These are phyloP conservation scores for Pollenia labialis DNA, from an alignment of 2,888 invertebrate genomes.

Conservation along the genomic window DNA sequence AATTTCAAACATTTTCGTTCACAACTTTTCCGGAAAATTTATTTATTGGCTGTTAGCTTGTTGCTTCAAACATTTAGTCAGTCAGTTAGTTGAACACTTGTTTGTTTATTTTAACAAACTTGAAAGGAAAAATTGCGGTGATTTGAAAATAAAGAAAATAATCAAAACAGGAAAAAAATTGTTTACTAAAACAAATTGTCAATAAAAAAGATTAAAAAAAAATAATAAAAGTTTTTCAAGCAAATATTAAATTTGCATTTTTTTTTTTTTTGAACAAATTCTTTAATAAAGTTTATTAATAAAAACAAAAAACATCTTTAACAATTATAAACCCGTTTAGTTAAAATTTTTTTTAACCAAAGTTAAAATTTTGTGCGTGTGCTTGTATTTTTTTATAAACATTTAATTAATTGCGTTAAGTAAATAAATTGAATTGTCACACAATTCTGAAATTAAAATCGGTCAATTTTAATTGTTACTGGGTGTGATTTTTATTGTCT, in stretches of 20 bases:
- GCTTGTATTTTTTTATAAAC: neutral
- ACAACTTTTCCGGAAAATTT: constrained; percentile 57
- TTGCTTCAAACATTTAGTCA: constrained; percentile 46
- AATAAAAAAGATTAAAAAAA: too few relatives aligned
- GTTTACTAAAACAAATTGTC: too few relatives aligned
- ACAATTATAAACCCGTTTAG: constrained; percentile 25
- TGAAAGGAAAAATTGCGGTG: constrained; percentile 2
- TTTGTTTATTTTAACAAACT: constrained; percentile 19
- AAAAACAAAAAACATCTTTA: neutral
- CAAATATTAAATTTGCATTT: too few relatives aligned
- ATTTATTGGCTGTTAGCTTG: constrained; percentile 43
- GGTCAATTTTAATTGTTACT: neutral
- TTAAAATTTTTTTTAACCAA: neutral
- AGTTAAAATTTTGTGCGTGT: neutral
- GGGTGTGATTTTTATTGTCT: neutral
- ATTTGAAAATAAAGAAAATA: neutral
- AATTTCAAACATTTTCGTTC: neutral
- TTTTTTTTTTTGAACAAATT: constrained; percentile 23
- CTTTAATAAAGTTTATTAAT: constrained; percentile 19
- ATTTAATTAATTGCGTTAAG: neutral
- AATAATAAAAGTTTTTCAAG: too few relatives aligned
- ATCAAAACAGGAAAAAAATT: neutral
- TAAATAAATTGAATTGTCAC: constrained; percentile 21
- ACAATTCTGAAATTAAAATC: constrained; percentile 19
- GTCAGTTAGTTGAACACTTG: constrained; percentile 20